Percentiles rank a stretch among this genome's conserved stretches.
These are phyloP conservation scores for Hesperophylax magnus DNA, from an alignment of 1,140 invertebrate species.

Conservation along the genomic window DNA sequence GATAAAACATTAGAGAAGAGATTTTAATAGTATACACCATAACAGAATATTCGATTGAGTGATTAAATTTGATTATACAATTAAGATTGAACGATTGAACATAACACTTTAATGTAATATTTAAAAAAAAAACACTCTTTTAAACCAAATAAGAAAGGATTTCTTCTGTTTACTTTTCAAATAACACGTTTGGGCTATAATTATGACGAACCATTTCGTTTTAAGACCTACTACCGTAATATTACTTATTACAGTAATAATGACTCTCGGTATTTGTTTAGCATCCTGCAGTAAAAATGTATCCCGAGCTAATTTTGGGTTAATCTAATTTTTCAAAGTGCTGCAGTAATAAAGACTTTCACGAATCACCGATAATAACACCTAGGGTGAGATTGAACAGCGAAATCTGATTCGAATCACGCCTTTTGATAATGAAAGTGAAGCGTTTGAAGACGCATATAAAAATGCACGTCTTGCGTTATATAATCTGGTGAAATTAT, in stretches of 20 bases:
- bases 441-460: too few species aligned
- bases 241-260: slow-evolving; percentile 18
- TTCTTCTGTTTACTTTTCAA: slow-evolving; percentile 4
- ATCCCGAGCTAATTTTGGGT: neutral
- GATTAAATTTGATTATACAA: neutral
- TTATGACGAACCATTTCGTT: neutral
- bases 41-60: neutral
- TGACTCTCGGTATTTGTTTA: neutral
- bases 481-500: too few species aligned
- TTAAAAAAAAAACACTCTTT: neutral
- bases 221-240: too few species aligned
- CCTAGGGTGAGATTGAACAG: neutral
- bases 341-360: slow-evolving; percentile 6
- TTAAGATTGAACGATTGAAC: neutral
- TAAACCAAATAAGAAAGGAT: neutral
- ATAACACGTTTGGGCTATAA: slow-evolving; percentile 18
- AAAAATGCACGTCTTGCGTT: too few species aligned
- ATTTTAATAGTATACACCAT: too few species aligned
- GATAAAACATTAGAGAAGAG: too few species aligned
- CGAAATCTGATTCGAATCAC: too few species aligned
- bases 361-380: slow-evolving; percentile 22
- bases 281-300: neutral
- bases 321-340: slow-evolving; percentile 11
- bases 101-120: neutral
- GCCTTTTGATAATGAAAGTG: too few species aligned